phyloP scores from a whole-genome alignment of 2,113 vertebrate species.

The Tamias sibiricus region DNA sequence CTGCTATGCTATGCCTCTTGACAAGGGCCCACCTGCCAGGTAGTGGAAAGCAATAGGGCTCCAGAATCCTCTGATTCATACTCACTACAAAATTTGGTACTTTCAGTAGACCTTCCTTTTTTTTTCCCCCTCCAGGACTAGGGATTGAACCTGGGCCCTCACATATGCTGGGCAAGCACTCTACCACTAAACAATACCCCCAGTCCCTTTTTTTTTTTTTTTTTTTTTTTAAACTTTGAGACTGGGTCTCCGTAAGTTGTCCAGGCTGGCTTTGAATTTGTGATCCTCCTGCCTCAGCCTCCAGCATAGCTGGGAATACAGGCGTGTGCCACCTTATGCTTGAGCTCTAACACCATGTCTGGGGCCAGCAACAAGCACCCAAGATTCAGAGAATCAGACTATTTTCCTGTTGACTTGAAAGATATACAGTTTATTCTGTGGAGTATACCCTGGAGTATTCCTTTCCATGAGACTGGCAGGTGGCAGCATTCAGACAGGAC shows the following conservation, averaged over 20 bases:
- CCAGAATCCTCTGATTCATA: background rate
- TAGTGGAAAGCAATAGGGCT: background rate
- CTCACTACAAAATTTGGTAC: background rate
- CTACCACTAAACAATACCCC: background rate
- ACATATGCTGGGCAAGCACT: no score
- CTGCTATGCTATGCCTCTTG: background rate
- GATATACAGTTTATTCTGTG: background rate
- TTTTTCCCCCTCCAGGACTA: background rate
- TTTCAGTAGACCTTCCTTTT: background rate
- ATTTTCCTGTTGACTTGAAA: constrained; percentile 13
- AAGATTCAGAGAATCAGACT: background rate
- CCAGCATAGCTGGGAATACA: background rate
- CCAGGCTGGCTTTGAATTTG: background rate
- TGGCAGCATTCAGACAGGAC: background rate
- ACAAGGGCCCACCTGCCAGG: background rate
- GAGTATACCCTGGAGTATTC: background rate
- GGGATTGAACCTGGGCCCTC: background rate
- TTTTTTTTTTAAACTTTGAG: background rate
- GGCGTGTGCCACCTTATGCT: background rate
- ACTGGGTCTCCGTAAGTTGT: background rate
- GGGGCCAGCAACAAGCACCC: background rate
- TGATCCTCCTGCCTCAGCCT: background rate
- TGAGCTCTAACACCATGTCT: background rate
- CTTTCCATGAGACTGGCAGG: background rate
- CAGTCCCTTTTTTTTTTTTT: background rate